Evolutionary conservation across 2,888 invertebrate species (phyloP).

Genomic region (Chymomyza fuscimana): DNA sequence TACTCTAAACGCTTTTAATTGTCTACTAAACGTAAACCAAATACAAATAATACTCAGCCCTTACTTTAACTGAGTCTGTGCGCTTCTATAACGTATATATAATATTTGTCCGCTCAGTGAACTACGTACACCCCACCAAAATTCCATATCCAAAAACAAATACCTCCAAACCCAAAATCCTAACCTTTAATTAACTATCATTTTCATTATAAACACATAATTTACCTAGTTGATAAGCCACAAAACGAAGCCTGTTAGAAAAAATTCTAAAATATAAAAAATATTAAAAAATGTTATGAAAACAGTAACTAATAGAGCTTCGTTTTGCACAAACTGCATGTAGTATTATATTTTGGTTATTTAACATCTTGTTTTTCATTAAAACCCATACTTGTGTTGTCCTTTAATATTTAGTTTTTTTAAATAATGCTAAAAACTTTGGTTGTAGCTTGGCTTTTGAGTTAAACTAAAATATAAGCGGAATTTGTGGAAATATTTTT

Average conservation of each 20-base stretch:
- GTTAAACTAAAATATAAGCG: constrained; percentile 50
- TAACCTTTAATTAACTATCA: constrained; percentile 60
- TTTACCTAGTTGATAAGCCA: constrained; percentile 53
- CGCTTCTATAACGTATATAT: constrained; percentile 46
- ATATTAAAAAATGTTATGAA: constrained; percentile 14
- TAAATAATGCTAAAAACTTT: constrained; percentile 61
- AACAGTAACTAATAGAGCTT: constrained; percentile 43
- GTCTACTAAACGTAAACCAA: constrained; percentile 49
- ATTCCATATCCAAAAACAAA: background rate
- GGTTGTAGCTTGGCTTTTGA: constrained; percentile 65
- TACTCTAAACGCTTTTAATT: constrained; percentile 53
- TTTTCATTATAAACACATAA: constrained; percentile 49
- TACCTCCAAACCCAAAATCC: constrained; percentile 5
- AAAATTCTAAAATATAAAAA: constrained; percentile 16
- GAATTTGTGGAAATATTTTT: constrained; percentile 55
- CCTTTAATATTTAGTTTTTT: constrained; percentile 68
- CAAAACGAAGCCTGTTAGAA: constrained; percentile 51
- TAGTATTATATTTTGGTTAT: constrained; percentile 40
- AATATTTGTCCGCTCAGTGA: constrained; percentile 31
- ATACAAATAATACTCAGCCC: constrained; percentile 36
- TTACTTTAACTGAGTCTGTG: constrained; percentile 44
- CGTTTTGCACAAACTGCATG: constrained; percentile 71
- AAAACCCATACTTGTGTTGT: constrained; percentile 62
- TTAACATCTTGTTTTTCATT: constrained; percentile 52
- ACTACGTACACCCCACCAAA: background rate